A percentile compares a stretch with the other conserved stretches of the same genome.
Evolutionary conservation across 2,113 vertebrate species (phyloP).

Genomic region (Sinocyclocheilus grahami): DNA sequence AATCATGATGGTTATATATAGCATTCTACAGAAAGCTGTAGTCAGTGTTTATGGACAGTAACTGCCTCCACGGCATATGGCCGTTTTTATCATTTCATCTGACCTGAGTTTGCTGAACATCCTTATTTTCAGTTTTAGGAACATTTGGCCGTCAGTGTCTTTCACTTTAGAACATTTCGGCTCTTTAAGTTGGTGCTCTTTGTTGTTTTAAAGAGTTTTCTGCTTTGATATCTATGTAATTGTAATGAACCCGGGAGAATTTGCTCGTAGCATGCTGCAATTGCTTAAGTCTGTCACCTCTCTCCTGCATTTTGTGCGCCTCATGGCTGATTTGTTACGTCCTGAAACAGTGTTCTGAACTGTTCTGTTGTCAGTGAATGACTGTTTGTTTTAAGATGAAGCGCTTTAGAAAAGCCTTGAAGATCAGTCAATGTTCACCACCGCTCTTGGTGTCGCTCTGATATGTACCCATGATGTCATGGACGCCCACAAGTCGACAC

Average conservation of each 20-base stretch:
- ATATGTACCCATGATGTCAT: constrained; percentile 24
- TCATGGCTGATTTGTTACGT: neutral
- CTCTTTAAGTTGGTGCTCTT: constrained; percentile 29
- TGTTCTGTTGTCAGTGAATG: neutral
- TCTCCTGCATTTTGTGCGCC: neutral
- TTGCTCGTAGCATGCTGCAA: constrained; percentile 18
- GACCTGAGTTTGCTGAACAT: neutral
- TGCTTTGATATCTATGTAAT: constrained; percentile 40
- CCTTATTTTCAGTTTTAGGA: neutral
- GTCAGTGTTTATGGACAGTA: constrained; percentile 9
- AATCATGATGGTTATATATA: constrained; percentile 20
- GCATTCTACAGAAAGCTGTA: neutral
- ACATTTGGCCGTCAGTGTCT: neutral
- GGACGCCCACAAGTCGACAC: neutral
- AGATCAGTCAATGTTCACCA: neutral
- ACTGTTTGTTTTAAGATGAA: constrained; percentile 4
- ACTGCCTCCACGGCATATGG: neutral
- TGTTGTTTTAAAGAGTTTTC: neutral
- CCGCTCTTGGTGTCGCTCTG: neutral
- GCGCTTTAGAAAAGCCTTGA: neutral
- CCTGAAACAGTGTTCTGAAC: neutral
- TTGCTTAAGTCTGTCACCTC: neutral
- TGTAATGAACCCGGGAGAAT: constrained; percentile 28
- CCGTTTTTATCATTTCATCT: neutral
- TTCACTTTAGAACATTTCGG: constrained; percentile 9